A percentile compares a stretch with the other conserved stretches of the same genome.
phyloP scores from a whole-genome alignment of 2,113 vertebrate species.

The Gasterosteus nipponicus region DNA sequence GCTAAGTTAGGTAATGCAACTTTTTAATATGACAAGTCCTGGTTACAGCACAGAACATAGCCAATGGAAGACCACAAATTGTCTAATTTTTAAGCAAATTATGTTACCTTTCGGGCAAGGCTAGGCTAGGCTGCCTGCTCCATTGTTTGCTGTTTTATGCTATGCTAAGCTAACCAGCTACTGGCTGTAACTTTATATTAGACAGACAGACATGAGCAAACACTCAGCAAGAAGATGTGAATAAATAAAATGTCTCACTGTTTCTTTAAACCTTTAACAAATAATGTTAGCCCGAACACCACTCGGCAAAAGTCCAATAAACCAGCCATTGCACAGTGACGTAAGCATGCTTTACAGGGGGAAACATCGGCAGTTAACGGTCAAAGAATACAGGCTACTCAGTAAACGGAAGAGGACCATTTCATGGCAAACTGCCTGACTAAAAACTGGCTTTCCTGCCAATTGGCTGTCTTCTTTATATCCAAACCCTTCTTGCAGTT shows the following conservation, averaged over 20 bases:
- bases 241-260: slow-evolving; percentile 7
- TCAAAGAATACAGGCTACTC: slow-evolving; percentile 47
- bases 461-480: slow-evolving; percentile 47
- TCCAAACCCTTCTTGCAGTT: slow-evolving; percentile 56
- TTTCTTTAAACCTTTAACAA: slow-evolving; percentile 17
- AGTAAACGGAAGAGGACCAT: slow-evolving; percentile 2
- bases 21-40: not conserved
- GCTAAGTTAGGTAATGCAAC: no score
- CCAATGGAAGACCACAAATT: not conserved
- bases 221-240: not conserved
- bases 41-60: no score
- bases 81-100: not conserved
- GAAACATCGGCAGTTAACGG: slow-evolving; percentile 33
- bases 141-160: not conserved
- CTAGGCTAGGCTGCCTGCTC: not conserved
- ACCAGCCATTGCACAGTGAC: slow-evolving; percentile 7
- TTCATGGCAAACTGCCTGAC: not conserved
- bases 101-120: not conserved
- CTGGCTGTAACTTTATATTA: not conserved
- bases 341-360: slow-evolving; percentile 24
- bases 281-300: slow-evolving; percentile 8
- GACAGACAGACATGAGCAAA: not conserved
- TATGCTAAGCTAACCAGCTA: not conserved
- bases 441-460: slow-evolving; percentile 44
- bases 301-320: not conserved